A percentile compares a stretch with the other conserved stretches of the same genome.
phyloP scores from a whole-genome alignment of 2,113 vertebrate genomes.

The Myrmecobius fasciatus region DNA sequence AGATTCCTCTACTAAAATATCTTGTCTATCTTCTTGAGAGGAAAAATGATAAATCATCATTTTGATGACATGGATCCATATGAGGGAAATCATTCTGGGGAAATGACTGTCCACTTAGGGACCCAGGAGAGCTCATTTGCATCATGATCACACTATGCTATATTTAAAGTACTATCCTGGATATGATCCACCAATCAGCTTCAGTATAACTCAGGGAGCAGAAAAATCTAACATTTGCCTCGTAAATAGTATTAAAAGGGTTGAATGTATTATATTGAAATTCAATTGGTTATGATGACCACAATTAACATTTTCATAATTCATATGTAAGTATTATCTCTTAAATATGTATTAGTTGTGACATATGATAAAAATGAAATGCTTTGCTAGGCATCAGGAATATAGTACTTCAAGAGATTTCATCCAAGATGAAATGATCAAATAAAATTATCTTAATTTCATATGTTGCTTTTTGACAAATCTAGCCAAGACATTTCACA shows the following conservation, averaged over 20 bases:
- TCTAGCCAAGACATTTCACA: neutral
- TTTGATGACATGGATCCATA: neutral
- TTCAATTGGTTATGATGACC: neutral
- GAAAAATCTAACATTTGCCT: constrained; percentile 8
- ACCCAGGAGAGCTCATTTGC: constrained; percentile 24
- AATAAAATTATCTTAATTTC: neutral
- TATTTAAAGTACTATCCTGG: neutral
- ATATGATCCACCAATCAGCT: constrained; percentile 14
- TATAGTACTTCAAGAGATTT: neutral
- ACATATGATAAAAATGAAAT: constrained; percentile 14
- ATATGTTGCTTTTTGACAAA: neutral
- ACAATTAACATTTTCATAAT: constrained; percentile 10
- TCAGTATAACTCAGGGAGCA: constrained; percentile 49
- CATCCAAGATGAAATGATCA: neutral
- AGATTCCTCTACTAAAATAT: constrained; percentile 58
- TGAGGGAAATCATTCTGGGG: neutral
- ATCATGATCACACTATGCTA: neutral
- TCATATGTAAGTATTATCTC: neutral
- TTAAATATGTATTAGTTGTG: neutral
- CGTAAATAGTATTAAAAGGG: neutral
- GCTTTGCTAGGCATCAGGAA: neutral
- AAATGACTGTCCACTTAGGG: constrained; percentile 21
- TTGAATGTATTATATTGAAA: neutral
- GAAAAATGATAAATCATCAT: constrained; percentile 58
- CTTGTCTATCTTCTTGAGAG: constrained; percentile 61